phyloP scores from a whole-genome alignment of 1,140 invertebrate genomes.

The Aporrectodea caliginosa region DNA sequence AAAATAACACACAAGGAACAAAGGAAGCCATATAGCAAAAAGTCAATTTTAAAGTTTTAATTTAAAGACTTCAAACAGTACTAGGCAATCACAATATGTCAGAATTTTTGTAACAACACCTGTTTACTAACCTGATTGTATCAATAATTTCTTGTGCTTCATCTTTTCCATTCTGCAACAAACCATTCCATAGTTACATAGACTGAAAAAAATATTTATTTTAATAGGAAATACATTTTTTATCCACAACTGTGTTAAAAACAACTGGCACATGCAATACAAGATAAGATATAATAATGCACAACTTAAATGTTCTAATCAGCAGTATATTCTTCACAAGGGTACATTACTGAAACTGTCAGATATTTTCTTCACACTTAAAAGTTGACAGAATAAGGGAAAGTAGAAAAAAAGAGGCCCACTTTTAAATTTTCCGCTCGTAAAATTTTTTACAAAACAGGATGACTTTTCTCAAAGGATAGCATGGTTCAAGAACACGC shows the following conservation, averaged over 20 bases:
- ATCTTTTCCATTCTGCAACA: not conserved
- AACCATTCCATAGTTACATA: not conserved
- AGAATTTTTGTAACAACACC: no score
- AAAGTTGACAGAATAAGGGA: no score
- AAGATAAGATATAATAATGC: not conserved
- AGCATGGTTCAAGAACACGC: no score
- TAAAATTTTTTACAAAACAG: no score
- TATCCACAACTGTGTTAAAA: not conserved
- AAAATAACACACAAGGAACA: not conserved
- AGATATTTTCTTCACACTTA: no score
- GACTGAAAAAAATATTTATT: not conserved
- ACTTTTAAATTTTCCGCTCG: no score
- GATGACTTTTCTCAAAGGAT: no score
- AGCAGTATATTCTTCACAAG: not conserved
- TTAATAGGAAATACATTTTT: not conserved
- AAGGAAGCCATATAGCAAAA: not conserved
- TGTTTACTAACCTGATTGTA: not conserved
- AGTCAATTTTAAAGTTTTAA: not conserved
- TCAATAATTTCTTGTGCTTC: not conserved
- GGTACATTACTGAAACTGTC: not conserved
- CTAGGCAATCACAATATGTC: not conserved
- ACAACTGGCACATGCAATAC: not conserved
- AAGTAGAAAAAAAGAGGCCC: no score
- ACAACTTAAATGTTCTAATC: not conserved
- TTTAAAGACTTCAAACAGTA: not conserved